Conservation (phyloP, 2,888 invertebrate species). For the Ennomos quercinarius region DNA sequence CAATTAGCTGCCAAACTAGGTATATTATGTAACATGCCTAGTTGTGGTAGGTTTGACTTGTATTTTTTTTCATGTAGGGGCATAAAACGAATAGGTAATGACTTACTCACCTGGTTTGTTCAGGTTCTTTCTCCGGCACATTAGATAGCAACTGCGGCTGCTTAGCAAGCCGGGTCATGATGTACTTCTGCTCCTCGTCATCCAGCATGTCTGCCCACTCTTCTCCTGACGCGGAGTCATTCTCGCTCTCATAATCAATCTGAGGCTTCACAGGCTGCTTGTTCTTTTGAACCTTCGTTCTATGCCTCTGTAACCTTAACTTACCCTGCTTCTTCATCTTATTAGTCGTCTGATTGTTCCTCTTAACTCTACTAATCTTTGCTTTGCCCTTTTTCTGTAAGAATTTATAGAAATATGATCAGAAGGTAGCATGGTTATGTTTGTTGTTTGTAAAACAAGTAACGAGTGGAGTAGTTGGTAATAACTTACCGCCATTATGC, state of each 20-base stretch:
- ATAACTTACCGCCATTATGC: conserved; percentile 70
- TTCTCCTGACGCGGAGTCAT: conserved; percentile 77
- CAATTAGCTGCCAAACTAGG: too few relatives aligned
- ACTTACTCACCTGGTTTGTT: conserved; percentile 50
- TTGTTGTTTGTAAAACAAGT: conserved; percentile 7
- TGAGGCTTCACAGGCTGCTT: conserved; percentile 62
- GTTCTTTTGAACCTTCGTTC: conserved; percentile 66
- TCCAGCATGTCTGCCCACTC: conserved; percentile 86
- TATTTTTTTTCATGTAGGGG: too few relatives aligned
- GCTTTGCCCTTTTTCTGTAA: conserved; percentile 81
- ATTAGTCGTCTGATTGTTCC: conserved; percentile 85
- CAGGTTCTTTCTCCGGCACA: conserved; percentile 67
- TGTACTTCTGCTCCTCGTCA: conserved; percentile 82
- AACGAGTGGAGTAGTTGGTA: neutral
- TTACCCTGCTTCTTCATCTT: conserved; percentile 85
- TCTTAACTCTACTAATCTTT: conserved; percentile 84
- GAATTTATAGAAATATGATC: conserved; percentile 20
- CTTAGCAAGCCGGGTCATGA: conserved; percentile 72
- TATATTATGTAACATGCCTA: too few relatives aligned
- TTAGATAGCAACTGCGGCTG: conserved; percentile 73
- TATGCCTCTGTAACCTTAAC: conserved; percentile 77
- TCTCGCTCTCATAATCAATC: conserved; percentile 73
- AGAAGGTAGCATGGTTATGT: conserved; percentile 25
- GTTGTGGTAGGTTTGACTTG: too few relatives aligned
- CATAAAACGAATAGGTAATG: too few relatives aligned